These are phyloP conservation scores for Stenodema calcarata DNA, from an alignment of 2,888 invertebrate genomes.

Conservation along the genomic window DNA sequence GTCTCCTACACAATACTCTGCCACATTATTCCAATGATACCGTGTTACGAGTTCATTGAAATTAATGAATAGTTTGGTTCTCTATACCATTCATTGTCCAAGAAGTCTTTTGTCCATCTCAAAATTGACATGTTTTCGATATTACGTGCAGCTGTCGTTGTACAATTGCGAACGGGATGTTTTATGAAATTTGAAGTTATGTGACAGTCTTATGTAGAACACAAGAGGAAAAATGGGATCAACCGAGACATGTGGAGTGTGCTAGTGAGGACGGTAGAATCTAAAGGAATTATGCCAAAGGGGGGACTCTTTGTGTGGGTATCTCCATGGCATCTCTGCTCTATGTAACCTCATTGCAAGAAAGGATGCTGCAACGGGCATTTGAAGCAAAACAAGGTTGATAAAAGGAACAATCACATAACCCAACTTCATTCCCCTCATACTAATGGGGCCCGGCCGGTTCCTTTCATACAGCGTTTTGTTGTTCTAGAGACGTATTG, in stretches of 20 bases:
- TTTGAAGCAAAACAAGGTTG: background rate
- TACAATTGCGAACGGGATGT: too few species aligned
- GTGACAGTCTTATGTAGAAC: background rate
- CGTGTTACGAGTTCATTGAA: too few species aligned
- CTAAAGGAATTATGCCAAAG: background rate
- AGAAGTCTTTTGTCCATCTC: too few species aligned
- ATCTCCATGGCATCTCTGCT: background rate
- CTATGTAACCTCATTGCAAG: background rate
- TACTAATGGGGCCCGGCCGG: background rate
- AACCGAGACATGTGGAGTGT: background rate
- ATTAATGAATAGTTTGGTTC: too few species aligned
- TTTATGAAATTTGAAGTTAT: too few species aligned
- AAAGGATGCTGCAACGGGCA: background rate
- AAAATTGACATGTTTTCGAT: too few species aligned
- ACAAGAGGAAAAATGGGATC: background rate
- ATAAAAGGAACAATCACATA: constrained; percentile 2
- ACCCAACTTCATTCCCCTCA: background rate
- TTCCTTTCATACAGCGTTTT: background rate
- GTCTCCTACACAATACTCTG: too few species aligned
- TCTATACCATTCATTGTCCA: too few species aligned
- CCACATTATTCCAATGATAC: too few species aligned
- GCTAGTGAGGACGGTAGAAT: background rate
- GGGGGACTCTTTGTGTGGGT: background rate
- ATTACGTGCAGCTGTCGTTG: too few species aligned
- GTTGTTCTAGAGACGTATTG: background rate